Percentiles rank a stretch among this genome's conserved stretches.
Conservation (phyloP, 2,888 invertebrate genomes). For the Troglohyphantes excavatus region DNA sequence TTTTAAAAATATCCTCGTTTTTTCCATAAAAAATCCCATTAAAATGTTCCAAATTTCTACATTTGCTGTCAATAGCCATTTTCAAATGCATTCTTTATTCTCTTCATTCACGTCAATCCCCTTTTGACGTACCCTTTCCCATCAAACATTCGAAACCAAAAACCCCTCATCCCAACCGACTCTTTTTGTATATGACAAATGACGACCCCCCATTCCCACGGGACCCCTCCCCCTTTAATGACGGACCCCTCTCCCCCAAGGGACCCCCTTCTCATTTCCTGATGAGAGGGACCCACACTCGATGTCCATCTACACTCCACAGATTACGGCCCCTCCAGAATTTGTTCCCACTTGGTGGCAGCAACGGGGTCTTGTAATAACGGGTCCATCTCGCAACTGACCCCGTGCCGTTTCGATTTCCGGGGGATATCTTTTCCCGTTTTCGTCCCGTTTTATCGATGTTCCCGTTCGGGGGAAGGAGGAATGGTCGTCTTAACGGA, state of each 20-base stretch:
- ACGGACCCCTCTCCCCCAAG: background rate
- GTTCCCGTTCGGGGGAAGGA: constrained; percentile 16
- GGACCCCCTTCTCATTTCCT: constrained; percentile 27
- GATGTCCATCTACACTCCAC: constrained; percentile 7
- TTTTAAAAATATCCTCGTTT: too few relatives aligned
- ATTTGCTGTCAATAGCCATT: too few relatives aligned
- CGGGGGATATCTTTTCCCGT: constrained; percentile 40
- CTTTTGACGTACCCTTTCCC: constrained; percentile 3
- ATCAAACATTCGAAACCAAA: constrained; percentile 10
- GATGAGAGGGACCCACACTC: background rate
- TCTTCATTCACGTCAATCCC: background rate
- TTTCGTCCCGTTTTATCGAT: constrained; percentile 44
- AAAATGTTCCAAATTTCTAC: too few relatives aligned
- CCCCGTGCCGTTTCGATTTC: constrained; percentile 48
- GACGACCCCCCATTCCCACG: constrained; percentile 1
- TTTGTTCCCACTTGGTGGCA: constrained; percentile 38
- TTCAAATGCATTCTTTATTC: background rate
- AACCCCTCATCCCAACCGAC: background rate
- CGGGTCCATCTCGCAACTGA: constrained; percentile 24
- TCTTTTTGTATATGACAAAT: constrained; percentile 23
- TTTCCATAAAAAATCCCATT: too few relatives aligned
- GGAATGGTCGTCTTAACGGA: background rate
- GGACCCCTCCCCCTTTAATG: constrained; percentile 26
- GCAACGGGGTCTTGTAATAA: too few relatives aligned
- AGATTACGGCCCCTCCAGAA: constrained; percentile 40